Percentiles rank a stretch among this genome's conserved stretches.
Conservation (phyloP, 2,113 vertebrate species). For the Pelobates fuscus region DNA sequence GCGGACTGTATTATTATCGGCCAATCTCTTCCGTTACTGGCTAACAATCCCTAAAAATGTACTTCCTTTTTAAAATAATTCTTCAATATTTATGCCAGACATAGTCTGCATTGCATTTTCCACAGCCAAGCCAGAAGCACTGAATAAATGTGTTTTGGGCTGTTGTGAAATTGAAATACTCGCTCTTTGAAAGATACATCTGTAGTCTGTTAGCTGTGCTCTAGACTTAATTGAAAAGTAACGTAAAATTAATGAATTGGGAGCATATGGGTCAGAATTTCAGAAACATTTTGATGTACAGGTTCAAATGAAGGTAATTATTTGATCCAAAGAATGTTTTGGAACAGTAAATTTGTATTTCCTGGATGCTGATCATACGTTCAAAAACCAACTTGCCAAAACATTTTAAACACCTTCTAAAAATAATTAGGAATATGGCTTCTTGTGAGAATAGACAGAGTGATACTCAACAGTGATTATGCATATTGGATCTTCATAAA, state of each 20-base stretch:
- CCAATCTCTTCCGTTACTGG: conserved; percentile 29
- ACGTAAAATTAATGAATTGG: conserved; percentile 23
- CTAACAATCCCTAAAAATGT: conserved; percentile 17
- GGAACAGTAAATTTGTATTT: conserved; percentile 26
- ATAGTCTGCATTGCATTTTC: conserved; percentile 14
- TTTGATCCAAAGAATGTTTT: conserved; percentile 10
- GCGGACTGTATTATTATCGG: conserved; percentile 1
- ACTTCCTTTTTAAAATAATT: conserved; percentile 29
- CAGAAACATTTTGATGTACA: neutral
- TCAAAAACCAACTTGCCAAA: neutral
- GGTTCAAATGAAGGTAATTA: conserved; percentile 9
- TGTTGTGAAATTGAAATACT: conserved; percentile 26
- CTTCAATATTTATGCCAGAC: conserved; percentile 19
- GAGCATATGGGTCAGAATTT: conserved; percentile 5
- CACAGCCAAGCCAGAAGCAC: conserved; percentile 42
- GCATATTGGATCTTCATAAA: too few species aligned
- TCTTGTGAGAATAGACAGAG: too few species aligned
- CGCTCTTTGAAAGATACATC: conserved; percentile 33
- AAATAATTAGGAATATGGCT: too few species aligned
- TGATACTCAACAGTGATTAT: too few species aligned
- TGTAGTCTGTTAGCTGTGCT: conserved; percentile 40
- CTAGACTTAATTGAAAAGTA: conserved; percentile 28
- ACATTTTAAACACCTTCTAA: neutral
- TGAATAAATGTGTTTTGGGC: conserved; percentile 28
- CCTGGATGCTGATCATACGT: conserved; percentile 12